A percentile compares a stretch with the other conserved stretches of the same genome.
These are phyloP conservation scores for Griposia aprilina DNA, from an alignment of 2,888 invertebrate genomes.

Conservation along the genomic window DNA sequence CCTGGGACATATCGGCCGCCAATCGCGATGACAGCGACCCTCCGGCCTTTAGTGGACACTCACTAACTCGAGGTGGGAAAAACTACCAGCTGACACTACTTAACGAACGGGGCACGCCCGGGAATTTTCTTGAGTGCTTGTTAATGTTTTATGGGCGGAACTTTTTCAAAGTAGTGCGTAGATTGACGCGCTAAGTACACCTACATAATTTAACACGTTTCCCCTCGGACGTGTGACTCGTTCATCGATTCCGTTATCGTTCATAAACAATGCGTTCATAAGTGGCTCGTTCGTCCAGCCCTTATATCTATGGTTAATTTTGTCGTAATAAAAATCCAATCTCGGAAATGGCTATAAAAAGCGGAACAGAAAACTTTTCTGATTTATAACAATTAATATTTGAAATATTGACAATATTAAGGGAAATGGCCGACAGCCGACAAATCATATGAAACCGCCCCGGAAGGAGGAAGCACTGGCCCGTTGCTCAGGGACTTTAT, in stretches of 20 bases:
- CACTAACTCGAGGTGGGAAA: constrained; percentile 87
- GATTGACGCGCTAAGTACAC: constrained; percentile 89
- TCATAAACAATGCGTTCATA: constrained; percentile 69
- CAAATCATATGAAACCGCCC: constrained; percentile 90
- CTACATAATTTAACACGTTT: constrained; percentile 89
- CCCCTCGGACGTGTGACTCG: constrained; percentile 80
- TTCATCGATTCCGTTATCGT: constrained; percentile 76
- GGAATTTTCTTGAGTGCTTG: constrained; percentile 90
- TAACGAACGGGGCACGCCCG: constrained; percentile 88
- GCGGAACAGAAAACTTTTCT: constrained; percentile 83
- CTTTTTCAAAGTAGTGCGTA: constrained; percentile 89
- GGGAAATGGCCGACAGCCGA: constrained; percentile 89
- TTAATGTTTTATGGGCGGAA: constrained; percentile 91
- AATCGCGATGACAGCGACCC: constrained; percentile 89
- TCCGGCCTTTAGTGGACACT: constrained; percentile 82
- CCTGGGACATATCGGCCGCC: constrained; percentile 88
- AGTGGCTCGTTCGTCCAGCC: constrained; percentile 63
- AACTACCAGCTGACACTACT: constrained; percentile 90
- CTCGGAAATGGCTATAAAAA: constrained; percentile 83
- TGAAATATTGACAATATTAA: constrained; percentile 91
- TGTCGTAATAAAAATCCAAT: constrained; percentile 85
- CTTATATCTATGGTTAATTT: constrained; percentile 76
- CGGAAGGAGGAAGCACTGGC: constrained; percentile 90
- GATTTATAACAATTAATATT: constrained; percentile 91
- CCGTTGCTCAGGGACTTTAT: constrained; percentile 89